Evolutionary conservation across 2,113 vertebrate genomes (phyloP), one percentile per base, ranked within the genome.

Genomic region (Aptenodytes patagonicus): DNA sequence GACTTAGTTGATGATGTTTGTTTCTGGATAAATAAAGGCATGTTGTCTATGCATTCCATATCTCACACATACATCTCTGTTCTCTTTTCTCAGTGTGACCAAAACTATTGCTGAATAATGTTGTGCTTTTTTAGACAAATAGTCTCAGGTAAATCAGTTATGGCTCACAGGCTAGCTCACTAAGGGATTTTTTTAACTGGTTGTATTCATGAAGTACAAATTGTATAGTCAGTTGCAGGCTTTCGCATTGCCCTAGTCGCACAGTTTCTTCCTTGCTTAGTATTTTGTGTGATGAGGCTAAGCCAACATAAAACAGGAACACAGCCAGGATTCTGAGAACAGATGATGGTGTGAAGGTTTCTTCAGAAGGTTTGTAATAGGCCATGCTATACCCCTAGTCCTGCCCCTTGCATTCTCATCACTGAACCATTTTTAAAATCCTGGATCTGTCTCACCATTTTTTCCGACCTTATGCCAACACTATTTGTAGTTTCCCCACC

Each of bases 401-500:
- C 95, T 92, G 89, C 73, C 96, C 38, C 90, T 94, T 76, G 84
- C 95, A 96, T 96, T 98, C 98, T 95, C 89, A 17, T 86, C 93
- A n/a, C 76, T 82, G 93, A 98, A 95, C 97, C 97, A 95, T 98
- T 98, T 98, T 97, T 97, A 97, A 97, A 98, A 81, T 84, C 93
- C 95, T 98, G 97, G 96, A 93, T 93, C 72, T 75, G 42, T 86
- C 97, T 97, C 89, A 31, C 96, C 98, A 98, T 98, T 98, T 98
- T 98, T 98, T 98, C 98, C 98, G 3, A 85, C 86, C 95, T 94
- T 96, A 98, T 95, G 95, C 96, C 96, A 97, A 94, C 93, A 97
- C 98, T 98, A 98, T 98, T 98, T 98, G 98, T 98, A 70, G 98
- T 97, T 93, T 95, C 91, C 46, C 96, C 98, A 98, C 98, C 98